Evolutionary conservation across 2,888 invertebrate species (phyloP).

Genomic region (Petrophora chlorosata): DNA sequence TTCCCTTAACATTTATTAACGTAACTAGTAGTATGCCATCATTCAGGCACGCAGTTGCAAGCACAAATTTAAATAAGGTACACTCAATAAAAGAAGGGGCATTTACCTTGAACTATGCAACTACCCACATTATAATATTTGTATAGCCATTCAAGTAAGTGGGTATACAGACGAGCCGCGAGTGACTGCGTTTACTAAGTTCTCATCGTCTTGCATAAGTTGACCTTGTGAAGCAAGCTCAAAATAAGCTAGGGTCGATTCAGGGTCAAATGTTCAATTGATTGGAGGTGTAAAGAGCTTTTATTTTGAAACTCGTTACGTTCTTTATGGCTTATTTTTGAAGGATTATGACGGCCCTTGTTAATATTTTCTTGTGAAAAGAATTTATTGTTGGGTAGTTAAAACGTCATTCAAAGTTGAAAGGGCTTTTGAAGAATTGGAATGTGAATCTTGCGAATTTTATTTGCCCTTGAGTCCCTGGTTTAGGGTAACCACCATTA

Average conservation of each 20-base stretch:
- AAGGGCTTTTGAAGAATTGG: no score
- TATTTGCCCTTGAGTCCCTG: no score
- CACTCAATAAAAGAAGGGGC: slow-evolving; percentile 9
- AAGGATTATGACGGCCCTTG: slow-evolving; percentile 4
- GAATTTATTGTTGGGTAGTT: slow-evolving; percentile 2
- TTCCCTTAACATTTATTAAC: no score
- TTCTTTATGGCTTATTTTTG: slow-evolving; percentile 9
- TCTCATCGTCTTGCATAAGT: slow-evolving; percentile 54
- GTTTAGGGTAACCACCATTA: no score
- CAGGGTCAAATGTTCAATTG: slow-evolving; percentile 28
- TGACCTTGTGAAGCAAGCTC: slow-evolving; percentile 46
- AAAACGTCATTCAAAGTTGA: no score
- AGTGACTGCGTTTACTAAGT: slow-evolving; percentile 31
- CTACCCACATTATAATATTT: slow-evolving; percentile 21
- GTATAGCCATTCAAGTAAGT: slow-evolving; percentile 18
- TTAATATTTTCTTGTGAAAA: neutral
- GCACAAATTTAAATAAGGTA: neutral
- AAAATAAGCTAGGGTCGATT: slow-evolving; percentile 35
- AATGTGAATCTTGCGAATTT: no score
- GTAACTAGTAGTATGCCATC: no score
- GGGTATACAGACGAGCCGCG: neutral
- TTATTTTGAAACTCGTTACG: slow-evolving; percentile 18
- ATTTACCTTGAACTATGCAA: slow-evolving; percentile 21
- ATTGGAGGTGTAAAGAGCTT: slow-evolving; percentile 13
- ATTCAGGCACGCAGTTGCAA: no score